Evolutionary conservation across 2,797 vertebrate species (phyloP), one percentile per base, ranked within the genome.

Genomic region (Meriones psammophilus): DNA sequence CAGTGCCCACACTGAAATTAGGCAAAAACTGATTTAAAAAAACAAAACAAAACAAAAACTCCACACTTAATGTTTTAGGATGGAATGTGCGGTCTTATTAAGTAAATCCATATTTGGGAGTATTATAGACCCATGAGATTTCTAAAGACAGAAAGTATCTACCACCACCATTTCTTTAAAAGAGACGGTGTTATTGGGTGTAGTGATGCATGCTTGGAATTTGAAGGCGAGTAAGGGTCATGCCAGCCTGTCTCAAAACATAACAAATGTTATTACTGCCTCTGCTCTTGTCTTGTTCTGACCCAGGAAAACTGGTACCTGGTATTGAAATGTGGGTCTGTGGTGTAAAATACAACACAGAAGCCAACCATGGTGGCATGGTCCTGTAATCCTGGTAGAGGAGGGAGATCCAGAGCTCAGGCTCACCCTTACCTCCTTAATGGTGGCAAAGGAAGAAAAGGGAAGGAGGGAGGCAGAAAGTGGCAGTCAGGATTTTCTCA

Each of bases 21-120:
- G 94, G 69, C 69, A 78, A 92, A 85, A 95, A 15, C 46, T 58
- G 46, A 71, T 13, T 50, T 50, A 50, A 50, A 50, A 50, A 39
- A 76, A 89, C 69, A 92, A 74, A 3, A 42, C 5, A 42, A 42
- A 42, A 3, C n/a, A n/a, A 39, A 39, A 42, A 42, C 6, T 15
- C 73, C 54, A 39, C 77, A 42, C 80, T 96, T 96, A 80, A 50
- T 80, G 62, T 93, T 92, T 81, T 78, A 92, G 81, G 93, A 93
- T 20, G 87, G 80, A 94, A 92, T 85, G 62, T 85, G 5, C 93
- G 66, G 62, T 88, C 62, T 90, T 93, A 36, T 54, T 91, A 90
- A 79, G 78, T 39, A 2, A 69, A 76, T 54, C 4, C 42, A 73
- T 33, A 73, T 74, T 87, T 86, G 46, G 87, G 66, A 26, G 78